phyloP scores from a whole-genome alignment of 92 coral and sea anemone species.

The Anthopleura xanthogrammica region DNA sequence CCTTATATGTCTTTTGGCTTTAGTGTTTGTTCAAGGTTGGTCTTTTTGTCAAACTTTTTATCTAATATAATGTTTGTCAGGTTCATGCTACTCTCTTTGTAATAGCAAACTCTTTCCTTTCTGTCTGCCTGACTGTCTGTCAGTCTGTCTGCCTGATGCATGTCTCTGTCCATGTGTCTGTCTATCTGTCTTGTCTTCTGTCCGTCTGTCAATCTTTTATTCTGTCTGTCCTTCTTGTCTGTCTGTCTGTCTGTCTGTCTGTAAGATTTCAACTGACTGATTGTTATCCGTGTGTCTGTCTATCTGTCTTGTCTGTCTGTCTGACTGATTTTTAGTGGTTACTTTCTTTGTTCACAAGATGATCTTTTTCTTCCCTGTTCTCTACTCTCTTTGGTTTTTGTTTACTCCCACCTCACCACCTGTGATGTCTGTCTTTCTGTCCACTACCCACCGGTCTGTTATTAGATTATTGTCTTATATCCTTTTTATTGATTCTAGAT shows the following conservation, averaged over 20 bases:
- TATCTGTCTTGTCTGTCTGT: too few relatives aligned
- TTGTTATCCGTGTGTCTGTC: background rate
- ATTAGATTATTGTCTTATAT: too few relatives aligned
- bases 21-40: background rate
- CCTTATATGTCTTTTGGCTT: background rate
- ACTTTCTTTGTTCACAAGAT: too few relatives aligned
- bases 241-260: background rate
- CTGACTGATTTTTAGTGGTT: too few relatives aligned
- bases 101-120: background rate
- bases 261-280: background rate
- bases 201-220: too few relatives aligned
- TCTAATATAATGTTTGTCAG: background rate
- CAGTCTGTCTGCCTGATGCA: background rate
- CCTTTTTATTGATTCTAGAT: conserved; percentile 41
- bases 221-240: too few relatives aligned
- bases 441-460: background rate
- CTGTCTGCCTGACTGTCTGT: background rate
- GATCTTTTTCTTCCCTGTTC: too few relatives aligned
- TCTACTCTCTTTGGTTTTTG: too few relatives aligned
- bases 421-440: background rate
- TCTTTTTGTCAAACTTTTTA: background rate
- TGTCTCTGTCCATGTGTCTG: background rate
- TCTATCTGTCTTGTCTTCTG: too few relatives aligned
- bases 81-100: background rate
- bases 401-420: too few relatives aligned